phyloP scores from a whole-genome alignment of 2,888 invertebrate species.

The Neoitamus cyanurus region DNA sequence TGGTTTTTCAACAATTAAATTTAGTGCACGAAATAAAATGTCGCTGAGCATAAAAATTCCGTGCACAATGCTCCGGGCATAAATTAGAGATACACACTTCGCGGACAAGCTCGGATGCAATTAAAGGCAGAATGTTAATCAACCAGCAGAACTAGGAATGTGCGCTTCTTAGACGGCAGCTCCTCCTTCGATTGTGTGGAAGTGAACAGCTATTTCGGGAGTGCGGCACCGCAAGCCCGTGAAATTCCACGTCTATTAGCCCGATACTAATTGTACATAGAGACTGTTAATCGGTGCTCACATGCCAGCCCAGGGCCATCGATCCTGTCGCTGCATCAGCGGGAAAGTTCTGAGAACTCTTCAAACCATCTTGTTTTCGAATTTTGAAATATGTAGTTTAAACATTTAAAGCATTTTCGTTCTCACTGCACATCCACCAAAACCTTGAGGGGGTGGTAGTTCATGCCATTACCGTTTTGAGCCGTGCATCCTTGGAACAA shows the following conservation, averaged over 20 bases:
- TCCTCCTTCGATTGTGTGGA: constrained; percentile 16
- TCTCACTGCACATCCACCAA: too few relatives aligned
- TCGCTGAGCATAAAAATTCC: not conserved
- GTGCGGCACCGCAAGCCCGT: not conserved
- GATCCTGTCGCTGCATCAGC: not conserved
- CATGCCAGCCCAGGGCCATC: not conserved
- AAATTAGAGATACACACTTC: constrained; percentile 28
- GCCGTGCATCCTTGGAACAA: too few relatives aligned
- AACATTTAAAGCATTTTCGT: too few relatives aligned
- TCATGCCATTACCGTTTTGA: too few relatives aligned
- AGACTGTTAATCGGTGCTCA: constrained; percentile 39
- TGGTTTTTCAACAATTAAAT: constrained; percentile 3
- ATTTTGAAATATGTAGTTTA: not conserved
- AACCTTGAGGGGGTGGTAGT: too few relatives aligned
- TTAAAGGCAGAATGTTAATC: constrained; percentile 40
- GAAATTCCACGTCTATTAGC: constrained; percentile 44
- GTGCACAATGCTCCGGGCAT: constrained; percentile 25
- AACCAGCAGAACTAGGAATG: constrained; percentile 31
- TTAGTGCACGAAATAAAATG: constrained; percentile 22
- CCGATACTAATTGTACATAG: constrained; percentile 23
- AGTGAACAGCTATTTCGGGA: constrained; percentile 4
- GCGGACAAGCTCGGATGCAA: not conserved
- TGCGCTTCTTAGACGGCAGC: not conserved
- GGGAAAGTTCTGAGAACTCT: not conserved
- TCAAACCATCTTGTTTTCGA: too few relatives aligned